Base-by-base conservation (phyloP, 2,797 vertebrate species). In the Gorsachius magnificus region DNA sequence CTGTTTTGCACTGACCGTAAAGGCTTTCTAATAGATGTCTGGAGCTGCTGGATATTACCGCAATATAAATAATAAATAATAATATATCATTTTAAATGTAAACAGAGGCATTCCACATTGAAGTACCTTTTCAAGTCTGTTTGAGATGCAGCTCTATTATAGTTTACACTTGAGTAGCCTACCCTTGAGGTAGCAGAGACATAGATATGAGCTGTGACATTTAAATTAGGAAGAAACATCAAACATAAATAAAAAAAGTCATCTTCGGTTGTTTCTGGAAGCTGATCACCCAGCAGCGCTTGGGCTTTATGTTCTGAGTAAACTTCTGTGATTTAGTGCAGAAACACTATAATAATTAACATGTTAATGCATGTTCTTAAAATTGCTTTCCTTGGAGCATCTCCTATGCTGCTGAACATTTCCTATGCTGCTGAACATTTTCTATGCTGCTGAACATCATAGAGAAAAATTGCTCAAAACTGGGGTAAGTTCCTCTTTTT, bases 151-250 rank as follows among this genome's bases (percentile, higher is more conserved):
- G 79, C 75, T 70, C 90, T 77, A 89, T 93, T 95, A 87, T 18
- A 75, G 93, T 92, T 95, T 93, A 96, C 95, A 95, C 90, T 90
- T 93, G 88, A 95, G 79, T 94, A 92, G 26, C 87, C 93, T 96
- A 96, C 86, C 96, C 96, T 97, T 95, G 93, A 96, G 81, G 81
- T 89, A 96, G 89, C 93, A 92, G 61, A 96, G 83, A 75, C 90
- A 89, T 91, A 93, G 93, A 96, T 94, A 95, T 66, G 50, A 87
- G 95, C 86, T 54, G 81, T 92, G 93, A 95, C 93, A 93, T 91
- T 96, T 95, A 94, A 96, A 96, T 95, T 95, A 95, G 76, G 68
- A 91, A 65, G 89, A 94, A 97, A 96, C 87, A 94, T 65, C 92
- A 89, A 95, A 89, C 77, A 93, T 91, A 96, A 97, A 96, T 92